Base-by-base conservation (phyloP, 2,797 vertebrate genomes). In the Rhinoraja longicauda region DNA sequence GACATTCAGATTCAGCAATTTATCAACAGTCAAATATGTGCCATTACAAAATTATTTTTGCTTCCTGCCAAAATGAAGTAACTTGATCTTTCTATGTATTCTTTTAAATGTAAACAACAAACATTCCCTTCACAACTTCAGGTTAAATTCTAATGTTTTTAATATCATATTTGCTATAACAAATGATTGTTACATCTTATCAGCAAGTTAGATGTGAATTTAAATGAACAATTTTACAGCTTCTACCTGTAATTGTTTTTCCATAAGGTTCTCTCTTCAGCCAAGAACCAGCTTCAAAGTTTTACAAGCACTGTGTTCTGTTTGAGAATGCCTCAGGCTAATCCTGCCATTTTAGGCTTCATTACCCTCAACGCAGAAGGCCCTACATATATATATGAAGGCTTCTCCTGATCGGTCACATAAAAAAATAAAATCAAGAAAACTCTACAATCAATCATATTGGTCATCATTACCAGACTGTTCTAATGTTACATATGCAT, bases 321-420 rank as follows among this genome's bases (percentile, higher is more conserved):
- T 17, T 13, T n/a, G 13, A 64, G 8, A 8, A 7, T 9, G 29
- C 29, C 82, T 62, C 24, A 26, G 26, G 81, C 12, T 64, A n/a
- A 64, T 88, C 1, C 59, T 95, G 84, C 1, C 13, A n/a, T 64
- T 64, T 62, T 8, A 64, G 15, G 84, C 62, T 21, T 21, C 57
- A 15, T 62, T 4, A 59, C 53, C 82, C 10, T 86, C 2, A 19
- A 64, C 32, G 13, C 32, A 3, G 76, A 36, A 36, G 84, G 57
- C 59, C 32, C n/a, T 21, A n/a, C 29, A 64, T n/a, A 8, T 67
- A 19, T 32, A n/a, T n/a, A n/a, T 19, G 15, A 64, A 15, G 29
- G 82, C 57, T n/a, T 86, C 26, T 86, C 15, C 62, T 24, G 59
- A 36, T 10, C 4, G n/a, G 0, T 5, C 7, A 17, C 19, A 72